These are phyloP conservation scores for Sesia bembeciformis DNA, from an alignment of 2,888 invertebrate species.

Conservation along the genomic window DNA sequence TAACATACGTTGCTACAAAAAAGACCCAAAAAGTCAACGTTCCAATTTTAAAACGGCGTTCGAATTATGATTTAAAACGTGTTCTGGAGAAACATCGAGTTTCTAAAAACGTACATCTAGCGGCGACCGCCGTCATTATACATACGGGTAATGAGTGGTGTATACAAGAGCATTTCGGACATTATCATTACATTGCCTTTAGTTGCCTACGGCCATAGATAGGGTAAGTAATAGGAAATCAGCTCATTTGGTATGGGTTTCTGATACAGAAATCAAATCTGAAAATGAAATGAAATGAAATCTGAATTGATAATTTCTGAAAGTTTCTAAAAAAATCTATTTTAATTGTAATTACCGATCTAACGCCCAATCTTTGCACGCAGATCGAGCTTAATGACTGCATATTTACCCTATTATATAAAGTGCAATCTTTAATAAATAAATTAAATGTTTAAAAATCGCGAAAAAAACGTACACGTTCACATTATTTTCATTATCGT, in stretches of 20 bases:
- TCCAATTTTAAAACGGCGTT: constrained; percentile 67
- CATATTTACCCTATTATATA: no score
- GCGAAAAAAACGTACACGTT: no score
- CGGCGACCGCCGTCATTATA: constrained; percentile 55
- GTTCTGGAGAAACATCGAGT: constrained; percentile 72
- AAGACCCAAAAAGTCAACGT: constrained; percentile 59
- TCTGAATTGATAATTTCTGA: background rate
- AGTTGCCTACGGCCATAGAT: background rate
- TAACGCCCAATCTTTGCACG: no score
- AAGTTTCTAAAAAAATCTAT: constrained; percentile 9
- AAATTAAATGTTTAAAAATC: no score
- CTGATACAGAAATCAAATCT: background rate
- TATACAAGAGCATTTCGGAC: constrained; percentile 36
- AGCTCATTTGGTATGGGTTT: background rate
- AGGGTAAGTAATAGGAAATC: background rate
- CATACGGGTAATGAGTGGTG: constrained; percentile 61
- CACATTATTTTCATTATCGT: no score
- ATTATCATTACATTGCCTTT: background rate
- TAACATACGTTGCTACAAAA: constrained; percentile 11
- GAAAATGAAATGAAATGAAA: no score
- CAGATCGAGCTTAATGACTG: no score
- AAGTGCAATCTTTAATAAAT: no score
- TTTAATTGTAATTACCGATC: no score
- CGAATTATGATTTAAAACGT: constrained; percentile 74
- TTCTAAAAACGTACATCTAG: constrained; percentile 69